Evolutionary conservation across 2,797 vertebrate species (phyloP), one percentile per base, ranked within the genome.

Genomic region (Notoglanidium macrostoma): DNA sequence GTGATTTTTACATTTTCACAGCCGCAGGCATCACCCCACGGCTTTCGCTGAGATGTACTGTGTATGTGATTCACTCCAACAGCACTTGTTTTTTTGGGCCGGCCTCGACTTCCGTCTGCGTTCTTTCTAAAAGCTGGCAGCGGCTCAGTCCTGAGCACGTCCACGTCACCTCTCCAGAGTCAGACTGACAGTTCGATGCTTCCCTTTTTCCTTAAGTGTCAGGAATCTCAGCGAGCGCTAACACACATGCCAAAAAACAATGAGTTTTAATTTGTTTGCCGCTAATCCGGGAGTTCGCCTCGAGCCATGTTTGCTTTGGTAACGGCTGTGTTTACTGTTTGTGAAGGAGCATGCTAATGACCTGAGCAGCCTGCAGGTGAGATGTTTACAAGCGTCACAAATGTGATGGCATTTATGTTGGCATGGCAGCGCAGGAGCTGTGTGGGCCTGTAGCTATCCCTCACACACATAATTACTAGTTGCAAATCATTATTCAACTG

Each of bases 371-470:
- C 80, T 59, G 76, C 86, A 87, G 86, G 85, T 91, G 85, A 92
- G 89, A 90, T 67, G 57, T 93, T 93, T 91, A 93, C 80, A 91
- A 88, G 89, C 67, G 54, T 91, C 86, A 87, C 85, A 86, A 86
- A 91, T 40, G 26, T 82, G 89, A 88, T 90, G 90, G 91, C 92
- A 91, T 94, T 92, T 93, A 92, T 57, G 65, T 74, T 86, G 23
- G 76, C 81, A 68, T 46, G 46, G 84, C 74, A 35, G 79, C 40
- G 7, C n/a, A 54, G 70, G 29, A 84, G 40, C 85, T 68, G 89
- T 74, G 77, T 88, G 83, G 85, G 88, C 88, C 67, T 49, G 70
- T 21, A 74, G 26, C 65, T 35, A 57, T 72, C 70, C 65, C 49
- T 90, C 61, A 59, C 72, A 85, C 78, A 29, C 89, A n/a, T 86